Evolutionary conservation across 2,113 vertebrate genomes (phyloP), one percentile per base, ranked within the genome.

Genomic region (Indri indri): DNA sequence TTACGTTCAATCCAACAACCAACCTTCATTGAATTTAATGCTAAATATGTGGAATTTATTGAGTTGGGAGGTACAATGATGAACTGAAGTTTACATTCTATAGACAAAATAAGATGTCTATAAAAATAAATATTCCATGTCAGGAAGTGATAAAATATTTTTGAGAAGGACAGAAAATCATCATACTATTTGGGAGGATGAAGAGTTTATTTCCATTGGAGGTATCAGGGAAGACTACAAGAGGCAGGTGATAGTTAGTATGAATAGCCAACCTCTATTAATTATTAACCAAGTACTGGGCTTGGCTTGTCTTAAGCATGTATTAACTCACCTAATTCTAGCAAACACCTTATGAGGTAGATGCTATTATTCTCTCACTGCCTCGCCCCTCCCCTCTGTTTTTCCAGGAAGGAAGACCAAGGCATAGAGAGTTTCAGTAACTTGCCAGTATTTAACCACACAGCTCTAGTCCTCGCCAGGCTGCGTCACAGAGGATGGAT

Each of bases 91-190:
- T 84, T 83, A 42, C 45, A 34, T 80, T 92, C 52, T 92, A 40
- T 17, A 54, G n/a, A 57, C 37, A 50, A 89, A 90, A 83, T 74
- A 90, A 85, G 8, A 18, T 65, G 20, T 77, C 54, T 63, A 61
- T 87, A 86, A 82, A 97, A 73, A 88, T 52, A 95, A 84, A 84
- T 88, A 90, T 45, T 22, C 85, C 52, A 45, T 88, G 45, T 17
- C 66, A 81, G 52, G 45, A 94, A 82, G 73, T 86, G 91, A 86
- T 87, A 74, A 40, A 82, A 95, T n/a, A 85, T 22, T 88, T 81
- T 95, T 73, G 88, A 52, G 85, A 57, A 88, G 18, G 34, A 96
- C 7, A 42, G n/a, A 63, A 74, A 66, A 11, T 85, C 14, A 59
- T 52, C n/a, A 16, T 27, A 37, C 16, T 66, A 52, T 65, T 47